Conservation (phyloP, 1,140 invertebrate genomes). For the Diachasma alloeum region DNA sequence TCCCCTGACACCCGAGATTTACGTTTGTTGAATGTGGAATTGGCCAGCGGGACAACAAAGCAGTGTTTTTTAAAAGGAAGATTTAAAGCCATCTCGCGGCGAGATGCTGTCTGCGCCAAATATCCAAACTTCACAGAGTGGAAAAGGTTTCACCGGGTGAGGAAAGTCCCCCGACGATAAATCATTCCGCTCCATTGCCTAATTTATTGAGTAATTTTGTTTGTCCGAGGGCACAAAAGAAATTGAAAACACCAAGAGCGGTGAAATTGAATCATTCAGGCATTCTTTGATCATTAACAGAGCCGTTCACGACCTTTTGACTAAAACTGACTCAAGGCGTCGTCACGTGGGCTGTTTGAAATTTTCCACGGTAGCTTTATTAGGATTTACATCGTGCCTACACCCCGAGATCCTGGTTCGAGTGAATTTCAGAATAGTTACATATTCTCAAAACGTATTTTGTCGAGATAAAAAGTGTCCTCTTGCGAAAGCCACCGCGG, state of each 20-base stretch:
- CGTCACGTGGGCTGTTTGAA: not conserved
- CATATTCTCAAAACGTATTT: too few species aligned
- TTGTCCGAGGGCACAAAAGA: not conserved
- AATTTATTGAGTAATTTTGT: conserved; percentile 12
- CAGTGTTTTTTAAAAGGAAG: conserved; percentile 31
- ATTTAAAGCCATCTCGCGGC: conserved; percentile 40
- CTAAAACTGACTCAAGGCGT: not conserved
- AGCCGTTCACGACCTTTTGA: not conserved
- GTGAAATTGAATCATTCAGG: not conserved
- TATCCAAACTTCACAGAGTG: not conserved
- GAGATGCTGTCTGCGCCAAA: not conserved
- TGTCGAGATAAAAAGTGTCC: too few species aligned
- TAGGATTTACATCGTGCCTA: not conserved
- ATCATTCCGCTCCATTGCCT: conserved; percentile 3
- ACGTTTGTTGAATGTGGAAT: not conserved
- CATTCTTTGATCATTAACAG: too few species aligned
- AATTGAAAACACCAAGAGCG: not conserved
- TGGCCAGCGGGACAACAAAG: conserved; percentile 7
- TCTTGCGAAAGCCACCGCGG: not conserved
- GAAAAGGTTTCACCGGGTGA: not conserved
- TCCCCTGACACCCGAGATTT: not conserved
- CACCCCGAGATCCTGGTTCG: not conserved
- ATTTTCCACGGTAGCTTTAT: conserved; percentile 25
- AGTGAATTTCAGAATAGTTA: not conserved
- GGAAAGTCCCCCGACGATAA: not conserved